Evolutionary conservation across 2,888 invertebrate species (phyloP).

Genomic region (Drosophila suboccidentalis): DNA sequence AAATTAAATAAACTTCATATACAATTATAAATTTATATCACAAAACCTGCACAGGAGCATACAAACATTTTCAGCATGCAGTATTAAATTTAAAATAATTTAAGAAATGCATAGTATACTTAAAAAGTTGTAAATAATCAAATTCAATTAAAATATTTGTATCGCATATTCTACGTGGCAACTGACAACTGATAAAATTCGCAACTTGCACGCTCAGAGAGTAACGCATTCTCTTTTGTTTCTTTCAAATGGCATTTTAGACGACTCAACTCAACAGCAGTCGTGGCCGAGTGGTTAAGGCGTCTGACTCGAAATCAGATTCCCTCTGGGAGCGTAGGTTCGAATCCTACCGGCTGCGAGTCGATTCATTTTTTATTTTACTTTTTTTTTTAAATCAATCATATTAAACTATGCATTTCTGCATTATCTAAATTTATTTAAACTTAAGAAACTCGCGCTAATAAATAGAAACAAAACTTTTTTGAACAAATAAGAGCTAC

Average conservation of each 20-base stretch:
- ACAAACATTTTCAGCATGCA: too few relatives aligned
- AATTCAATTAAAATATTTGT: background rate
- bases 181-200: conserved; percentile 15
- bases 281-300: conserved; percentile 86
- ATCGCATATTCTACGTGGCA: conserved; percentile 48
- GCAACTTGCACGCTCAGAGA: conserved; percentile 1
- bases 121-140: too few relatives aligned
- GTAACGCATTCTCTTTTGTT: background rate
- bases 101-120: too few relatives aligned
- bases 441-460: conserved; percentile 14
- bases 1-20: background rate
- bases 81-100: too few relatives aligned
- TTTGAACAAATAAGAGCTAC: conserved; percentile 12
- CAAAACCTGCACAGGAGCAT: too few relatives aligned
- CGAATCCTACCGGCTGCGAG: conserved; percentile 86
- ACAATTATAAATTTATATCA: background rate
- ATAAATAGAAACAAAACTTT: background rate
- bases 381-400: background rate
- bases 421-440: background rate
- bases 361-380: background rate
- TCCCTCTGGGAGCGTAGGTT: conserved; percentile 86
- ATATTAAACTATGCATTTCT: background rate
- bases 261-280: conserved; percentile 69
- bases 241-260: conserved; percentile 39
- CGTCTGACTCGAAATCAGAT: conserved; percentile 86